These are phyloP conservation scores for Cyrtorhinus lividipennis DNA, from an alignment of 1,140 invertebrate species.

Conservation along the genomic window DNA sequence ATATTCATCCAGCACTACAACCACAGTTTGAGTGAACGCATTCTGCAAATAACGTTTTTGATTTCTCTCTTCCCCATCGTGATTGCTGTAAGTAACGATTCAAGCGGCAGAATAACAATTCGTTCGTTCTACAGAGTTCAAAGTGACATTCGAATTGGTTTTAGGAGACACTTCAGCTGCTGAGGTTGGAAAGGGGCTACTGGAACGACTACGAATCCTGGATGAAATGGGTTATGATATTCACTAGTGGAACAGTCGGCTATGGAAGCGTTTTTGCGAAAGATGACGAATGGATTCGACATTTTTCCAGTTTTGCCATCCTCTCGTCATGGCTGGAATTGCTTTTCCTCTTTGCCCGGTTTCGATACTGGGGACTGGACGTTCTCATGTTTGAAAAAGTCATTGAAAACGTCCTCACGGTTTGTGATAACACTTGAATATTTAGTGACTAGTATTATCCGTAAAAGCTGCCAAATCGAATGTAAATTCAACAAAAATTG, in stretches of 20 bases:
- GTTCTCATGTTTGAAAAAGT: conserved; percentile 3
- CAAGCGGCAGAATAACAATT: background rate
- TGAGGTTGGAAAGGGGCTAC: background rate
- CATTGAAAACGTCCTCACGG: background rate
- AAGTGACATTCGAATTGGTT: too few relatives aligned
- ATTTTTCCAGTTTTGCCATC: background rate
- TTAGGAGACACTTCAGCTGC: too few relatives aligned
- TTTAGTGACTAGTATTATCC: too few relatives aligned
- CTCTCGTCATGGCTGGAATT: background rate
- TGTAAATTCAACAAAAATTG: too few relatives aligned
- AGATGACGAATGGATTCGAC: background rate
- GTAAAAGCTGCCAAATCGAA: too few relatives aligned
- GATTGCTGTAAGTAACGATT: background rate
- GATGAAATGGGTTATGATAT: background rate
- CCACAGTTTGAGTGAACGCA: background rate
- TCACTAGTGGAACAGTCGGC: background rate
- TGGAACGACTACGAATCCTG: background rate
- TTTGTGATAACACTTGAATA: too few relatives aligned
- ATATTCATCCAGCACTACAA: background rate
- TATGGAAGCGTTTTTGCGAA: background rate
- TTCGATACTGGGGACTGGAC: background rate
- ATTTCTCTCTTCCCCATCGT: background rate
- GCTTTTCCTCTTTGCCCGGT: background rate
- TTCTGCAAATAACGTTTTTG: background rate
- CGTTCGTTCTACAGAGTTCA: background rate